These are phyloP conservation scores for Eonycteris spelaea DNA, from an alignment of 2,113 vertebrate genomes.

Conservation along the genomic window DNA sequence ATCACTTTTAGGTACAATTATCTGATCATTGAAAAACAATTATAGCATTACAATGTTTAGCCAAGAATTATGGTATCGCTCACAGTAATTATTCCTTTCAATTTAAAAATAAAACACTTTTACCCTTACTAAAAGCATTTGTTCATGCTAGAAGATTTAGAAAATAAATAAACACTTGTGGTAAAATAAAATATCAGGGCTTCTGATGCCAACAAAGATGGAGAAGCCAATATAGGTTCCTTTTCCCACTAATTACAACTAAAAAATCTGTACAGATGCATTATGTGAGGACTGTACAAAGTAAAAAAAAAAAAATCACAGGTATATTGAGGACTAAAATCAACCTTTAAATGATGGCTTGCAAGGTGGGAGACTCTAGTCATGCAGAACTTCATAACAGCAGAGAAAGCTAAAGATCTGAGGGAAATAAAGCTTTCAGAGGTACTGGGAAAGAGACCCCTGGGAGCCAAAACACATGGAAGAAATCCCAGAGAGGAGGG, in stretches of 20 bases:
- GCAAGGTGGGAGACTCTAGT: not conserved
- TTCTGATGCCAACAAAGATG: not conserved
- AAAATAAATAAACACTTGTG: constrained; percentile 19
- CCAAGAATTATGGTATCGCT: not conserved
- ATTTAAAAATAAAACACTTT: not conserved
- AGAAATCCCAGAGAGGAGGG: not conserved
- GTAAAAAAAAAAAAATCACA: not conserved
- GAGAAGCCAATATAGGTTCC: not conserved
- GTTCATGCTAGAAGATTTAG: not conserved
- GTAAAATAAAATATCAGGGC: not conserved
- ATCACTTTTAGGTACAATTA: not conserved
- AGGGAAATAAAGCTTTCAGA: not conserved
- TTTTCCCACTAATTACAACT: not conserved
- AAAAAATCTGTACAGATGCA: not conserved
- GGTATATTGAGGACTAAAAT: not conserved
- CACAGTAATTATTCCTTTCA: not conserved
- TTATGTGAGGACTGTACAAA: not conserved
- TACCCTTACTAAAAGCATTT: not conserved
- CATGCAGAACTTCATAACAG: not conserved
- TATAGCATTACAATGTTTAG: not conserved
- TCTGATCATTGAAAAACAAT: not conserved
- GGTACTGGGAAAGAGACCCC: not conserved
- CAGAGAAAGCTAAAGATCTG: not conserved
- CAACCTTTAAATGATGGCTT: not conserved
- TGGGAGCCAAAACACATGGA: not conserved